phyloP scores from a whole-genome alignment of 2,888 invertebrate species.

The Bombylius discolor region DNA sequence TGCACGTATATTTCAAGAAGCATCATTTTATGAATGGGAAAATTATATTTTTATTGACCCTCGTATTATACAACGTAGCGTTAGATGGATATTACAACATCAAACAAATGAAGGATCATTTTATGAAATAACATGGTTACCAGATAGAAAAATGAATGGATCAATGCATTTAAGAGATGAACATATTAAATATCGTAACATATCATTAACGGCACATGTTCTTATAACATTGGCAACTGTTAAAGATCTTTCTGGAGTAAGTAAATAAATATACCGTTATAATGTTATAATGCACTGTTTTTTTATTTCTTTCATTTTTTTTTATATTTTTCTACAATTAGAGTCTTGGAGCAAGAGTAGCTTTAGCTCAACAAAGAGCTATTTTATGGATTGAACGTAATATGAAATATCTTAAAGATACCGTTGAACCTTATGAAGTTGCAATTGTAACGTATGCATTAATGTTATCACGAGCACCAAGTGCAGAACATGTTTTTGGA shows the following conservation, averaged over 20 bases:
- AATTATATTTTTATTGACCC: slow-evolving; percentile 90
- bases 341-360: slow-evolving; percentile 62
- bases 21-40: slow-evolving; percentile 94
- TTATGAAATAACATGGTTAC: slow-evolving; percentile 74
- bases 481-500: slow-evolving; percentile 68
- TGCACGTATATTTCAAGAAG: slow-evolving; percentile 77
- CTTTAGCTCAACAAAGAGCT: slow-evolving; percentile 61
- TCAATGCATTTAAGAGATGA: slow-evolving; percentile 41
- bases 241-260: slow-evolving; percentile 57
- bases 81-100: slow-evolving; percentile 73
- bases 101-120: slow-evolving; percentile 80
- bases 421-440: slow-evolving; percentile 67
- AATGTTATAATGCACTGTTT: too few relatives aligned
- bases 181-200: slow-evolving; percentile 55
- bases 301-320: too few relatives aligned
- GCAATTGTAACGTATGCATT: slow-evolving; percentile 85
- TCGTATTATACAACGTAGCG: slow-evolving; percentile 67
- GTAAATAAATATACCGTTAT: neutral
- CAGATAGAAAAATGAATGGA: slow-evolving; percentile 78
- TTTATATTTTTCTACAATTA: slow-evolving; percentile 17
- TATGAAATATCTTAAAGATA: slow-evolving; percentile 57
- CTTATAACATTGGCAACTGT: slow-evolving; percentile 75
- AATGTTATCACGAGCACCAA: slow-evolving; percentile 68
- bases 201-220: slow-evolving; percentile 87
- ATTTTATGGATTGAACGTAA: slow-evolving; percentile 71